phyloP scores from a whole-genome alignment of 2,888 invertebrate genomes.

The Morpho deidamia region DNA sequence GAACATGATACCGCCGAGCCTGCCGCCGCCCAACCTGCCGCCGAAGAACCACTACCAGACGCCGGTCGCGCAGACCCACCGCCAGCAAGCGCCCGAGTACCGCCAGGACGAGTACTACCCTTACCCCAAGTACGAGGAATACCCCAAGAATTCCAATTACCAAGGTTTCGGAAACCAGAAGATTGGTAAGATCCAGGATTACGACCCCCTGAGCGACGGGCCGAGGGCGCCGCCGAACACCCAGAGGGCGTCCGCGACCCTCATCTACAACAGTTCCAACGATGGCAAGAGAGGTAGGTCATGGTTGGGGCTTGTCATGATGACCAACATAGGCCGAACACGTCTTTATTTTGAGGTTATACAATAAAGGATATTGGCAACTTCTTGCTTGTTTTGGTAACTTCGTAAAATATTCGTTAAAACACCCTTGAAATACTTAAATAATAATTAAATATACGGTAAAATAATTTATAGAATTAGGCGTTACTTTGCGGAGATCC shows the following conservation, averaged over 20 bases:
- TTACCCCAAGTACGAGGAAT: slow-evolving; percentile 35
- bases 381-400: too few relatives aligned
- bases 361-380: too few relatives aligned
- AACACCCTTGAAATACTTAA: too few relatives aligned
- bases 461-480: too few relatives aligned
- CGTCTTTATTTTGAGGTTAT: too few relatives aligned
- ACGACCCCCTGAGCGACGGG: slow-evolving; percentile 86
- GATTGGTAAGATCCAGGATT: slow-evolving; percentile 88
- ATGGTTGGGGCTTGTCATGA: not conserved
- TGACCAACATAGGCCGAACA: not conserved
- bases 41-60: slow-evolving; percentile 65
- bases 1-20: slow-evolving; percentile 51
- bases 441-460: too few relatives aligned
- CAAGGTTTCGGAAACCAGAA: slow-evolving; percentile 43
- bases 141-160: slow-evolving; percentile 34
- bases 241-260: slow-evolving; percentile 87
- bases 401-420: too few relatives aligned
- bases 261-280: slow-evolving; percentile 85
- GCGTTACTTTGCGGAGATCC: too few relatives aligned
- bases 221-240: slow-evolving; percentile 85
- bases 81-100: slow-evolving; percentile 26
- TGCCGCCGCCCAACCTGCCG: slow-evolving; percentile 54
- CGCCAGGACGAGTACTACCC: slow-evolving; percentile 30
- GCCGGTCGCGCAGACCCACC: slow-evolving; percentile 35
- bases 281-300: slow-evolving; percentile 57